These are phyloP conservation scores for Momotus momota DNA, from an alignment of 2,797 vertebrate species.

Conservation along the genomic window DNA sequence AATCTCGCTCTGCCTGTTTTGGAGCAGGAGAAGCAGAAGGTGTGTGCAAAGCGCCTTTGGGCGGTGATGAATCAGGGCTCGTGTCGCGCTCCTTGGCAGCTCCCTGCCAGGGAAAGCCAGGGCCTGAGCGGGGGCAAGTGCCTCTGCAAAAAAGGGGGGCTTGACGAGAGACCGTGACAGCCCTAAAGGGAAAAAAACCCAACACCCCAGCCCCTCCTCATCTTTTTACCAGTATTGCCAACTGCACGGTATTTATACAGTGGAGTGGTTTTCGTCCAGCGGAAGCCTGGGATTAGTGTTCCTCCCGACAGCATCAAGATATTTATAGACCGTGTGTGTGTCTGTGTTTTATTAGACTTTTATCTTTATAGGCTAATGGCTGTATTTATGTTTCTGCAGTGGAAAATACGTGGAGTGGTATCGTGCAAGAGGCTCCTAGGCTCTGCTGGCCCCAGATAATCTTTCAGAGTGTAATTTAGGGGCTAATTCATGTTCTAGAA, in stretches of 20 bases:
- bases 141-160: background rate
- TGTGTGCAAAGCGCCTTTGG: background rate
- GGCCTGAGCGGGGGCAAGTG: accelerated
- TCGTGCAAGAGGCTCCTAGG: background rate
- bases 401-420: background rate
- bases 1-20: conserved; percentile 42
- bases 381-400: background rate
- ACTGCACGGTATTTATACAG: background rate
- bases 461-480: background rate
- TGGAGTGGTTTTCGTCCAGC: accelerated
- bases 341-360: conserved; percentile 11
- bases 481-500: background rate
- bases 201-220: too few species aligned
- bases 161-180: accelerated
- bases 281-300: background rate
- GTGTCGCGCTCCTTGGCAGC: background rate
- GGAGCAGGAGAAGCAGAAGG: conserved; percentile 25
- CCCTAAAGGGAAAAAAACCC: background rate
- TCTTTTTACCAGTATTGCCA: background rate
- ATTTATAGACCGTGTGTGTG: background rate
- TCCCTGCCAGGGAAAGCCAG: background rate
- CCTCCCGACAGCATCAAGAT: background rate
- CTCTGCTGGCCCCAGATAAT: background rate
- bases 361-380: background rate
- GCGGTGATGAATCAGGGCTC: background rate